These are phyloP conservation scores for Plemyria rubiginata DNA, from an alignment of 2,888 invertebrate species.

Conservation along the genomic window DNA sequence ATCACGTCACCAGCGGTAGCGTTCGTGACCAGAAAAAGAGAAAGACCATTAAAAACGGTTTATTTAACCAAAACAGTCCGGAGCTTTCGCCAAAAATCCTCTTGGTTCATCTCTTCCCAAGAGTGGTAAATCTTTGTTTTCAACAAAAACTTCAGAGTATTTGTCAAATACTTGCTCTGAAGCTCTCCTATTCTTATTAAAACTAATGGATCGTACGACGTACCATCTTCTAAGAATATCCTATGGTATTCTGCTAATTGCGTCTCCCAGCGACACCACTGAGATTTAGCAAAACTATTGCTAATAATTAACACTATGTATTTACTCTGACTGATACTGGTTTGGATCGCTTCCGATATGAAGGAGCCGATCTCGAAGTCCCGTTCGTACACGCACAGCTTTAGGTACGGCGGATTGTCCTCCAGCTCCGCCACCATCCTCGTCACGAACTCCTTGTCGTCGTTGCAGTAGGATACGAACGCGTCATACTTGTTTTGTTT, in stretches of 20 bases:
- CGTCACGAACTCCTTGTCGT: conserved; percentile 86
- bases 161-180: conserved; percentile 81
- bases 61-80: conserved; percentile 61
- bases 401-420: conserved; percentile 83
- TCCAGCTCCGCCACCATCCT: conserved; percentile 86
- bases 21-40: conserved; percentile 37
- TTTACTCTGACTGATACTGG: conserved; percentile 86
- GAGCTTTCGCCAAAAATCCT: conserved; percentile 75
- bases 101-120: conserved; percentile 82
- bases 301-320: conserved; percentile 88
- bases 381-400: conserved; percentile 88
- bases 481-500: conserved; percentile 83
- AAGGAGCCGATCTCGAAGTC: conserved; percentile 87
- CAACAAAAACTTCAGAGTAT: conserved; percentile 85
- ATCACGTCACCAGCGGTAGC: conserved; percentile 28
- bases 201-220: conserved; percentile 84
- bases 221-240: conserved; percentile 85
- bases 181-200: conserved; percentile 87
- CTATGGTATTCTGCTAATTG: conserved; percentile 88
- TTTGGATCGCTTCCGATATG: conserved; percentile 87
- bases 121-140: conserved; percentile 87
- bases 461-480: conserved; percentile 86
- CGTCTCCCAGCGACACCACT: conserved; percentile 90
- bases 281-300: conserved; percentile 87
- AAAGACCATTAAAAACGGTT: conserved; percentile 35